Evolutionary conservation across 2,113 vertebrate genomes (phyloP).

Genomic region (Guaruba guarouba): DNA sequence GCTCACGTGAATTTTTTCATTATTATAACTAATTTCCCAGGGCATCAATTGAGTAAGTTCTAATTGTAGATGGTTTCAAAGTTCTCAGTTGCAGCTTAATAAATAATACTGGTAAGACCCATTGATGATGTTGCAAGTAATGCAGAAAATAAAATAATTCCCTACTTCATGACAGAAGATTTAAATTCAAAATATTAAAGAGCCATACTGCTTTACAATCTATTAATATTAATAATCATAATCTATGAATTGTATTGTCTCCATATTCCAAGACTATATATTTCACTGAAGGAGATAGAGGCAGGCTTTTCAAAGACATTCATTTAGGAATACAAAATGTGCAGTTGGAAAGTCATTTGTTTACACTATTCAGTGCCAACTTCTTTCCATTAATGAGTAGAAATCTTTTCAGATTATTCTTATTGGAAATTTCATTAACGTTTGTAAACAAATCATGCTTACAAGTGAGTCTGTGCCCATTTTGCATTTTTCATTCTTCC

Average conservation of each 20-base stretch:
- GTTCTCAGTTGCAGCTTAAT: background rate
- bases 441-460: background rate
- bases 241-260: background rate
- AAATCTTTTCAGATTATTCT: constrained; percentile 10
- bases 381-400: background rate
- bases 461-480: background rate
- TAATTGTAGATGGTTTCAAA: background rate
- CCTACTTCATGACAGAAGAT: background rate
- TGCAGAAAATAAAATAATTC: background rate
- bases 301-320: background rate
- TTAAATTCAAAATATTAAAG: background rate
- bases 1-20: background rate
- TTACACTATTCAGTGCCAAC: background rate
- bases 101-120: background rate
- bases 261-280: background rate
- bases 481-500: background rate
- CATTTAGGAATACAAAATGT: background rate
- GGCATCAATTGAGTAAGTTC: background rate
- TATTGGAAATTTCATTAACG: background rate
- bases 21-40: background rate
- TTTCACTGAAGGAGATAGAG: background rate
- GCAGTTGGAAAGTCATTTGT: background rate
- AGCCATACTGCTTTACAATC: fast-evolving
- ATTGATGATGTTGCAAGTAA: background rate
- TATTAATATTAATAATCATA: background rate